Base-by-base conservation (phyloP, 1,140 invertebrate species). In the Melipona quadrifasciata region DNA sequence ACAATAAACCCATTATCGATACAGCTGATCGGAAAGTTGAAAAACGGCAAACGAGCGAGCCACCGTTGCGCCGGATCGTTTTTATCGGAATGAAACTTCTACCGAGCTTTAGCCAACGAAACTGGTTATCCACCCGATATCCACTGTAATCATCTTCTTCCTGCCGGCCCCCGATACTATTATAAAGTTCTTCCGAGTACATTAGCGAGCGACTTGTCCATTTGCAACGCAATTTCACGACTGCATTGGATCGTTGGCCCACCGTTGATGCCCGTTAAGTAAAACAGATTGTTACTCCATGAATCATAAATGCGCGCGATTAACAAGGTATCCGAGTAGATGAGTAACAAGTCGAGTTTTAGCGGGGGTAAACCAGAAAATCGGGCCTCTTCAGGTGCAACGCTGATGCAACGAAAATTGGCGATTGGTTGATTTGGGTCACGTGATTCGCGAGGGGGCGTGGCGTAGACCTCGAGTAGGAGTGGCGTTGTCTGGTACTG, bases 1-100 rank as follows among this genome's bases (percentile, higher is more conserved):
- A 79, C 82, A 79, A 84, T 84, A 79, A 79, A 79, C 27, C 55
- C 55, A 70, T 84, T 84, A 84, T 71, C 76, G 76, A 79, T 51
- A 55, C 27, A 12, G 47, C 53, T 70, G 75, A 79, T 84, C 78
- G 75, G 82, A 61, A 64, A 53, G 39, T 51, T 64, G 82, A 79
- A 55, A 84, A 79, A 72, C 53, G 64, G n/a, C 1, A 14, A 70
- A 39, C 79, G 24, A 55, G 19, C 65, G 21, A 53, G 27, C 51
- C 31, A 47, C 64, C 34, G 24, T 47, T 17, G 80, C 10, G 21
- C 55, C 57, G 47, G 31, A 24, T 47, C 16, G 47, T 77, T 82
- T 68, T 82, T 76, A 65, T 39, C 31, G 6, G 47, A 74, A 74
- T 65, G 58, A 73, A 81, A 81, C 67, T 81, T 64, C 19, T 51